Conservation (phyloP, 2,888 invertebrate genomes). For the Erebia aethiops region DNA sequence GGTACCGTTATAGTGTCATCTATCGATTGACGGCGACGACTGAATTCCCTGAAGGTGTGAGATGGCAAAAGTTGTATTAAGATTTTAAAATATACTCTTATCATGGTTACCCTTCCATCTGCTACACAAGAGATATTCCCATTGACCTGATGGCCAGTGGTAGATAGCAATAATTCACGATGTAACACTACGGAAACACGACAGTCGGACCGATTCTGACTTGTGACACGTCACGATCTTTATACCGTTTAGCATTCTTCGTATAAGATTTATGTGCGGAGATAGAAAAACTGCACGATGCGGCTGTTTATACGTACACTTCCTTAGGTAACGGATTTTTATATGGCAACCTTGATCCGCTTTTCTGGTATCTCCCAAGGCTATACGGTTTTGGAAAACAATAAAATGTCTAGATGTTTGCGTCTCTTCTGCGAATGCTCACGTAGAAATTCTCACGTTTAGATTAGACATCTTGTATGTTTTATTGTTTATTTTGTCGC, state of each 20-base stretch:
- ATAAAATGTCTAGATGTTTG: constrained; percentile 8
- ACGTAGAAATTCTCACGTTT: constrained; percentile 16
- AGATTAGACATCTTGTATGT: constrained; percentile 1
- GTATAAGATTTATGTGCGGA: constrained; percentile 27
- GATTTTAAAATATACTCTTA: background rate
- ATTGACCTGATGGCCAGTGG: constrained; percentile 36
- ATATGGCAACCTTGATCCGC: constrained; percentile 22
- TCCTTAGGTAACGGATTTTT: constrained; percentile 20
- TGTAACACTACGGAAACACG: constrained; percentile 26
- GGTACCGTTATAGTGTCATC: no score
- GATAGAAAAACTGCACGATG: constrained; percentile 30
- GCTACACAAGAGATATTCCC: constrained; percentile 35
- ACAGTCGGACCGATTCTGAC: constrained; percentile 34
- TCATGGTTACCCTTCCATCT: constrained; percentile 15
- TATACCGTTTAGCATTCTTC: constrained; percentile 40
- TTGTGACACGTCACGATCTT: constrained; percentile 39
- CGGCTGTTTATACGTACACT: background rate
- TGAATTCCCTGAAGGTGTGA: no score
- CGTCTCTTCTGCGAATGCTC: constrained; percentile 2
- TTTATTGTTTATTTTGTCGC: background rate
- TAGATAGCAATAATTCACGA: constrained; percentile 38
- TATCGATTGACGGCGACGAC: no score
- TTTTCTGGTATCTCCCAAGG: constrained; percentile 23
- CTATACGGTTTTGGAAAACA: constrained; percentile 21
- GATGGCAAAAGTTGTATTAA: no score